These are phyloP conservation scores for Dusona sp. DNA, from an alignment of 2,888 invertebrate genomes.

Conservation along the genomic window DNA sequence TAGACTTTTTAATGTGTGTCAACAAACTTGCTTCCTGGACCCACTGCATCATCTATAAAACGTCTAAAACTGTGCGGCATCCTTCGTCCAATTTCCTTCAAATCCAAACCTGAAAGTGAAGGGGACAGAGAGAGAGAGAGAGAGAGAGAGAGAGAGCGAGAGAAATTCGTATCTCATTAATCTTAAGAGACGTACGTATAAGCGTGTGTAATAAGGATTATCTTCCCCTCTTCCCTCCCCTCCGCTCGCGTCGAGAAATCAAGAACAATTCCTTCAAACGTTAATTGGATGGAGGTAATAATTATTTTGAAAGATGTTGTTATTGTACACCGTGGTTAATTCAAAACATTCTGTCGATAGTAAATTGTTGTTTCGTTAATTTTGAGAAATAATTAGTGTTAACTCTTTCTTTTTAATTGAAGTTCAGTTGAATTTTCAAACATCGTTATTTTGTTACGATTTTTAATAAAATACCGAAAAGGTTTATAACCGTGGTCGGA, in stretches of 20 bases:
- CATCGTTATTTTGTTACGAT: not conserved
- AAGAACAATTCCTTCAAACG: not conserved
- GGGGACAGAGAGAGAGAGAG: slow-evolving; percentile 12
- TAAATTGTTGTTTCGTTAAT: not conserved
- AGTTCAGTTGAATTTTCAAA: not conserved
- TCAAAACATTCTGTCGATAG: not conserved
- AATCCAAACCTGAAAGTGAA: not conserved
- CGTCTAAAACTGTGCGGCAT: no score
- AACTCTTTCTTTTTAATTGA: not conserved
- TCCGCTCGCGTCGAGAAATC: not conserved
- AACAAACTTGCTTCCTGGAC: no score
- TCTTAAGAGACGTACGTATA: slow-evolving; percentile 50
- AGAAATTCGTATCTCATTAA: slow-evolving; percentile 58
- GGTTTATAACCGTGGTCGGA: no score
- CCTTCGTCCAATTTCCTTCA: not conserved
- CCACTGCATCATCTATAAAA: no score
- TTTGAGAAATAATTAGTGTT: not conserved
- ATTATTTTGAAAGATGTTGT: not conserved
- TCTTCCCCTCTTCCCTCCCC: not conserved
- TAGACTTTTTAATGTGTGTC: not conserved
- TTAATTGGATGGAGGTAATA: not conserved
- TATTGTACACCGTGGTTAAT: not conserved
- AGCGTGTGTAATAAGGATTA: slow-evolving; percentile 50
- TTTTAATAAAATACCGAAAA: no score
- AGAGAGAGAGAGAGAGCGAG: not conserved